Percentiles rank a stretch among this genome's conserved stretches.
Evolutionary conservation across 2,113 vertebrate genomes (phyloP).

Genomic region (Tringa solitaria): DNA sequence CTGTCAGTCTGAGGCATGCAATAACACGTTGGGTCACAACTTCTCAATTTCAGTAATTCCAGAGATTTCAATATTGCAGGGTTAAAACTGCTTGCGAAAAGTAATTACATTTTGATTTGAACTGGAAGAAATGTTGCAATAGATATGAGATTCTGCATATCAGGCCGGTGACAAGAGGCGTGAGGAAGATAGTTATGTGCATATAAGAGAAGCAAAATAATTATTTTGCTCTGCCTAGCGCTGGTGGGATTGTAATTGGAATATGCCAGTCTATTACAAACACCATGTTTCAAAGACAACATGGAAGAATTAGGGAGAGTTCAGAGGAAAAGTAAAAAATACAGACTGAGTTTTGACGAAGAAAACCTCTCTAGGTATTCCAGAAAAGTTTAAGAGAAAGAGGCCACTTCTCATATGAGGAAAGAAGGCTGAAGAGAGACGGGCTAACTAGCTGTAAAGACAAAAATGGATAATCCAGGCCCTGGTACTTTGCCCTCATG

Average conservation of each 20-base stretch:
- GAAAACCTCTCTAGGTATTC: background rate
- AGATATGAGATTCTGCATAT: slow-evolving; percentile 22
- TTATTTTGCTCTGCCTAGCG: background rate
- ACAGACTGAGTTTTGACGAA: background rate
- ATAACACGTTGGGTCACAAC: background rate
- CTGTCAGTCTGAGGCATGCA: background rate
- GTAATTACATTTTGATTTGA: slow-evolving; percentile 53
- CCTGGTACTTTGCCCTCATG: fast-evolving
- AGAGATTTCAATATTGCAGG: background rate
- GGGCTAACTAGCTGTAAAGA: background rate
- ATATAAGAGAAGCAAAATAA: background rate
- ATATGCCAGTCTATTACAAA: background rate
- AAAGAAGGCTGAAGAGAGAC: background rate
- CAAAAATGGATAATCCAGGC: background rate
- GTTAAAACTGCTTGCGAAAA: slow-evolving; percentile 12
- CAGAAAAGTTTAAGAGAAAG: background rate
- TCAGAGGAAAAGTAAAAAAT: background rate
- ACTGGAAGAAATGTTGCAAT: slow-evolving; percentile 24
- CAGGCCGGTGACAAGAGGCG: background rate
- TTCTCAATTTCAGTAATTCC: background rate
- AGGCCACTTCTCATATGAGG: background rate
- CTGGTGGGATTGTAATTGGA: background rate
- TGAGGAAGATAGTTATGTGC: background rate
- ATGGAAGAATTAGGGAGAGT: background rate
- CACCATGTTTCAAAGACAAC: background rate